phyloP scores from a whole-genome alignment of 2,888 invertebrate species.

The Loripinus fragilis region DNA sequence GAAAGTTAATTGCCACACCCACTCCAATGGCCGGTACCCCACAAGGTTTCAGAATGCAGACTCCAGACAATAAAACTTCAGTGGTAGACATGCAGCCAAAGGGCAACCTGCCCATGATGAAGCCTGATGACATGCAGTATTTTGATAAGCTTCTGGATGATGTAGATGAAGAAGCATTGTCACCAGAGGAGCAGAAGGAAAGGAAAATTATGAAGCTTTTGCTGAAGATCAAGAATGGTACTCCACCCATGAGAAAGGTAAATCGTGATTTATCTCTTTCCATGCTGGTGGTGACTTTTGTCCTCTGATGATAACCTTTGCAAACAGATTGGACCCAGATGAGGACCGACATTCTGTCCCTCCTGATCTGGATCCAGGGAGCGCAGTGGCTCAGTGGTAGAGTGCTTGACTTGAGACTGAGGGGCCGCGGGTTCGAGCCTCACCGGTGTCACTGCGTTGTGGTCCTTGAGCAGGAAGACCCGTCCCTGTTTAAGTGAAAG shows the following conservation, averaged over 20 bases:
- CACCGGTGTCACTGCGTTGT: too few species aligned
- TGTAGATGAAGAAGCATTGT: constrained; percentile 97
- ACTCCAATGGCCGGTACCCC: constrained; percentile 90
- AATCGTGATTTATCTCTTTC: too few species aligned
- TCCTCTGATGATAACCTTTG: too few species aligned
- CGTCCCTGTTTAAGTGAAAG: too few species aligned
- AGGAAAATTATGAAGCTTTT: constrained; percentile 99
- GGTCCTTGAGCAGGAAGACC: too few species aligned
- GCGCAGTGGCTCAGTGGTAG: too few species aligned
- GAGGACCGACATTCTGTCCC: too few species aligned
- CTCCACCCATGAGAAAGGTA: constrained; percentile 98
- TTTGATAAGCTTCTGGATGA: constrained; percentile 99
- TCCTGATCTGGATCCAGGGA: too few species aligned
- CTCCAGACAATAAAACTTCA: constrained; percentile 82
- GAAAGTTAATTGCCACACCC: constrained; percentile 98
- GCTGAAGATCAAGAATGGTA: constrained; percentile 99
- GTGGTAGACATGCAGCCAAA: constrained; percentile 99
- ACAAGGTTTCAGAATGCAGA: constrained; percentile 83
- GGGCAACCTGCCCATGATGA: constrained; percentile 97
- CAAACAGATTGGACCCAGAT: too few species aligned
- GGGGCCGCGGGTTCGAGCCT: too few species aligned
- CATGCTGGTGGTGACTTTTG: too few species aligned
- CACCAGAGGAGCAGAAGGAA: constrained; percentile 99
- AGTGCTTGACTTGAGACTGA: too few species aligned
- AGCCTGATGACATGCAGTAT: constrained; percentile 99